A percentile compares a stretch with the other conserved stretches of the same genome.
phyloP scores from a whole-genome alignment of 2,113 vertebrate species.

The Petroica traversi region DNA sequence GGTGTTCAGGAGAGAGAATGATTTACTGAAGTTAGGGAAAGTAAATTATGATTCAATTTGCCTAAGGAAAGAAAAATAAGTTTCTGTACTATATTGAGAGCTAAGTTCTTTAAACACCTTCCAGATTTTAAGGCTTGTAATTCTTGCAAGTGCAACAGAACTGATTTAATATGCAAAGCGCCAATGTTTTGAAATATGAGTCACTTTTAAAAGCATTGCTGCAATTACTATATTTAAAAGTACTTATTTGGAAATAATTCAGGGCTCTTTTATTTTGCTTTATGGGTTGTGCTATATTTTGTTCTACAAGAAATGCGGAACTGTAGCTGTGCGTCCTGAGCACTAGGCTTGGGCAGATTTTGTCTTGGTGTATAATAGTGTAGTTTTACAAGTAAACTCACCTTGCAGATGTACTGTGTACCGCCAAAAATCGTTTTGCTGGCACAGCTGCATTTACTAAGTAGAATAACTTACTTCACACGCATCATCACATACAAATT shows the following conservation, averaged over 20 bases:
- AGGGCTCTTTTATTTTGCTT: not conserved
- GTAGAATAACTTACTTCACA: not conserved
- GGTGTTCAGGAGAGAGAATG: not conserved
- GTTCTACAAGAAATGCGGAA: not conserved
- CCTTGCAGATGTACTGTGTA: not conserved
- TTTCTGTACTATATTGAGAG: not conserved
- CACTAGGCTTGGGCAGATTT: not conserved
- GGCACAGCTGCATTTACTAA: not conserved
- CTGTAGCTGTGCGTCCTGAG: not conserved
- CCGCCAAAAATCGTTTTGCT: not conserved
- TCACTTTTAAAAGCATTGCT: not conserved
- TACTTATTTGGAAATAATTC: not conserved
- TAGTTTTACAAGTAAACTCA: not conserved
- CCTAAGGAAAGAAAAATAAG: not conserved
- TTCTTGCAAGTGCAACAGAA: not conserved
- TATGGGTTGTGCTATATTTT: not conserved
- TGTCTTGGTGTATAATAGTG: not conserved
- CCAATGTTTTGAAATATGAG: not conserved
- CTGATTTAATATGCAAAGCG: not conserved
- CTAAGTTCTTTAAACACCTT: not conserved
- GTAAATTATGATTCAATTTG: not conserved
- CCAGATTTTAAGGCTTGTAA: not conserved
- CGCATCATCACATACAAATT: not conserved
- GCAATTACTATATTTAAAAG: not conserved
- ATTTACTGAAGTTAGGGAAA: not conserved